Conservation (phyloP, 2,113 vertebrate genomes). For the Dermatemys mawii region DNA sequence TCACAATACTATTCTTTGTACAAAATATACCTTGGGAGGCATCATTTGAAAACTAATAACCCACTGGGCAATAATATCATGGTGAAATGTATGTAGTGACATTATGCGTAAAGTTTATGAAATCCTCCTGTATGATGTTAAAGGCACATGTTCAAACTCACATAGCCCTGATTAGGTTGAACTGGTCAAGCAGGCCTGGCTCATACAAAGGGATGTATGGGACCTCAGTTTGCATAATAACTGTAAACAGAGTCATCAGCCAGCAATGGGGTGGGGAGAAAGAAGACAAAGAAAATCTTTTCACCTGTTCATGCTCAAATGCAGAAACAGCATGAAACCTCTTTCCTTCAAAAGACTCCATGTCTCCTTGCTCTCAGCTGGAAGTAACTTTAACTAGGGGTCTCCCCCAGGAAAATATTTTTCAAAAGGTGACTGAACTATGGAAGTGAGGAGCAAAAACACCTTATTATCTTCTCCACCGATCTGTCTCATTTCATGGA, state of each 20-base stretch:
- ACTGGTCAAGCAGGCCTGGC: not conserved
- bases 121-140: not conserved
- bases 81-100: not conserved
- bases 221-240: not conserved
- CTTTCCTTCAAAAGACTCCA: too few relatives aligned
- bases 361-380: too few relatives aligned
- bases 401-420: too few relatives aligned
- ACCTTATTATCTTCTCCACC: too few relatives aligned
- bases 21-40: not conserved
- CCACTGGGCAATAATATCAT: not conserved
- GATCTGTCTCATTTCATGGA: too few relatives aligned
- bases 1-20: not conserved
- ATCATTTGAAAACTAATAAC: not conserved
- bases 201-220: not conserved
- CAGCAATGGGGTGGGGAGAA: not conserved
- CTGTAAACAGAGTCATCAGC: not conserved
- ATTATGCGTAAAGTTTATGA: not conserved
- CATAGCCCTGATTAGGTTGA: not conserved
- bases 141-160: not conserved
- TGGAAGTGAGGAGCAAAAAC: too few relatives aligned
- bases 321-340: not conserved
- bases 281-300: not conserved
- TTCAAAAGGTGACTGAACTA: too few relatives aligned
- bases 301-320: too few relatives aligned
- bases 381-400: too few relatives aligned